Percentiles rank a stretch among this genome's conserved stretches.
phyloP scores from a whole-genome alignment of 1,140 invertebrate genomes.

The Neuroterus valhalla region DNA sequence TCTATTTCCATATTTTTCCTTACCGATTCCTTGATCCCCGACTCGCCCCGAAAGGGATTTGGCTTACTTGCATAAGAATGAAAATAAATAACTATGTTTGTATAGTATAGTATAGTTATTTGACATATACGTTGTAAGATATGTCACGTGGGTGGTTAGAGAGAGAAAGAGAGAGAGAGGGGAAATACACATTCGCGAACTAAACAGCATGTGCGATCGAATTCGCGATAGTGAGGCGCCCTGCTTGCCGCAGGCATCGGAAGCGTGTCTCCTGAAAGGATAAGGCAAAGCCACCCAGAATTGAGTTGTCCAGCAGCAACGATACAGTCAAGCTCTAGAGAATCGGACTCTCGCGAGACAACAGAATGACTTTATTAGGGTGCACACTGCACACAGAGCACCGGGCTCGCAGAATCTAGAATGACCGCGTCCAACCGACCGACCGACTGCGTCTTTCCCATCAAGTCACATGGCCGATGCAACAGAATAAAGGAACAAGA shows the following conservation, averaged over 20 bases:
- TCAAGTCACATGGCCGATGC: slow-evolving; percentile 39
- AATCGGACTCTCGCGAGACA: not conserved
- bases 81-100: too few relatives aligned
- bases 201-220: slow-evolving; percentile 41
- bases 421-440: slow-evolving; percentile 38
- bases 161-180: slow-evolving; percentile 35
- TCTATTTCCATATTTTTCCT: too few relatives aligned
- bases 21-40: too few relatives aligned
- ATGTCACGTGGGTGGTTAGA: slow-evolving; percentile 24
- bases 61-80: too few relatives aligned
- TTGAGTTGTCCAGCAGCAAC: slow-evolving; percentile 19
- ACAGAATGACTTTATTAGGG: slow-evolving; percentile 61
- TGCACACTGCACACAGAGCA: too few relatives aligned
- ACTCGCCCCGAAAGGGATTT: too few relatives aligned
- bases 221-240: slow-evolving; percentile 28
- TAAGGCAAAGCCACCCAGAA: slow-evolving; percentile 26
- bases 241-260: too few relatives aligned
- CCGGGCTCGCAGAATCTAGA: slow-evolving; percentile 32
- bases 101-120: too few relatives aligned
- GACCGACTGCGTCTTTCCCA: slow-evolving; percentile 43
- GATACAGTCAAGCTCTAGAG: not conserved
- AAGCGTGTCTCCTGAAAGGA: too few relatives aligned
- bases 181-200: slow-evolving; percentile 44
- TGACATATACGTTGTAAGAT: slow-evolving; percentile 30
- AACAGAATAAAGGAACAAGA: slow-evolving; percentile 26